phyloP scores from a whole-genome alignment of 2,797 vertebrate genomes.

The Siniperca obscura region DNA sequence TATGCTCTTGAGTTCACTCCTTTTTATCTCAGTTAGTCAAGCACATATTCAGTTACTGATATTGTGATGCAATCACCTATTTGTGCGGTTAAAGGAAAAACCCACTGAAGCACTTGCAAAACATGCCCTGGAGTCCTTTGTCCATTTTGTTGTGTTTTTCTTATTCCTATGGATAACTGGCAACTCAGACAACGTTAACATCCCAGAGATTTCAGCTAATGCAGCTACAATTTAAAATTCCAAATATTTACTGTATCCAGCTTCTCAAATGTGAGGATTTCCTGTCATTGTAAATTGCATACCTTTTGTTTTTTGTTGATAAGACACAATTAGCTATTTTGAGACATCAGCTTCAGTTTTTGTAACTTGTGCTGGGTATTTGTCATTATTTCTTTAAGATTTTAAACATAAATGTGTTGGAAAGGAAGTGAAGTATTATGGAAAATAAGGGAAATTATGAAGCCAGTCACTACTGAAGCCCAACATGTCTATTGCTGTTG shows the following conservation, averaged over 20 bases:
- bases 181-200: background rate
- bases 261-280: background rate
- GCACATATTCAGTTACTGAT: constrained; percentile 4
- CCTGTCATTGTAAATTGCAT: background rate
- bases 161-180: background rate
- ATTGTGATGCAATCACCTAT: background rate
- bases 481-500: constrained; percentile 18
- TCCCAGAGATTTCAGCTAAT: background rate
- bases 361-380: background rate
- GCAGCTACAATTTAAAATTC: background rate
- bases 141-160: constrained; percentile 13
- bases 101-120: background rate
- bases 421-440: background rate
- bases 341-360: background rate
- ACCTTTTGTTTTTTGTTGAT: background rate
- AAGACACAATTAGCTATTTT: background rate
- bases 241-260: background rate
- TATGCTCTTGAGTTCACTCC: background rate
- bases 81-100: constrained; percentile 13
- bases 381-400: background rate
- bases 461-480: background rate
- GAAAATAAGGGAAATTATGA: background rate
- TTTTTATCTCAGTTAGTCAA: constrained; percentile 25
- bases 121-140: background rate
- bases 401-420: background rate